A percentile compares a stretch with the other conserved stretches of the same genome.
Conservation (phyloP, 2,113 vertebrate species). For the Ictidomys tridecemlineatus region DNA sequence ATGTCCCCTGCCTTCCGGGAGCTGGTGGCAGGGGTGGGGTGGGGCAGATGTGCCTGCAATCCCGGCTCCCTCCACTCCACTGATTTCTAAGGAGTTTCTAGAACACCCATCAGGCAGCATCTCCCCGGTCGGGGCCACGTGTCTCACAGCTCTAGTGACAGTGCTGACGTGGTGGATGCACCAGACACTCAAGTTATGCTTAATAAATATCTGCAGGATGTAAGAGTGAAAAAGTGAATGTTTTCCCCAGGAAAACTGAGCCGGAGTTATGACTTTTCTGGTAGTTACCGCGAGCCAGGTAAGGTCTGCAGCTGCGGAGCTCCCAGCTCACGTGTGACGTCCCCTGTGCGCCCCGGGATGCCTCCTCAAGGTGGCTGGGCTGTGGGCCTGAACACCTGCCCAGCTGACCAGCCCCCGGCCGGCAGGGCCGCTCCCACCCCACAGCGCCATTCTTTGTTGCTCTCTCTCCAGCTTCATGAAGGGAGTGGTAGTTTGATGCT, state of each 20-base stretch:
- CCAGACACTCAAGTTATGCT: neutral
- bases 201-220: neutral
- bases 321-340: neutral
- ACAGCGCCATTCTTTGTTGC: neutral
- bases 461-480: neutral
- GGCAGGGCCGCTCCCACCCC: neutral
- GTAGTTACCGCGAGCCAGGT: neutral
- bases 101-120: neutral
- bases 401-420: neutral
- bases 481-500: neutral
- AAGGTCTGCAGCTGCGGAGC: neutral
- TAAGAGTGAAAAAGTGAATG: neutral
- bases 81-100: neutral
- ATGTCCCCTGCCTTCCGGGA: neutral
- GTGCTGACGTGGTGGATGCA: neutral
- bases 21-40: neutral
- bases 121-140: neutral
- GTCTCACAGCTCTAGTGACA: neutral
- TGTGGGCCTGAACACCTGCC: neutral
- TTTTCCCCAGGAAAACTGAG: neutral
- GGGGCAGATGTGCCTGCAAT: neutral
- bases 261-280: neutral
- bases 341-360: neutral
- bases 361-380: neutral
- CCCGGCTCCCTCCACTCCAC: neutral